Evolutionary conservation across 2,888 invertebrate species (phyloP), one percentile per base, ranked within the genome.

Genomic region (Chrysodeixis includens): DNA sequence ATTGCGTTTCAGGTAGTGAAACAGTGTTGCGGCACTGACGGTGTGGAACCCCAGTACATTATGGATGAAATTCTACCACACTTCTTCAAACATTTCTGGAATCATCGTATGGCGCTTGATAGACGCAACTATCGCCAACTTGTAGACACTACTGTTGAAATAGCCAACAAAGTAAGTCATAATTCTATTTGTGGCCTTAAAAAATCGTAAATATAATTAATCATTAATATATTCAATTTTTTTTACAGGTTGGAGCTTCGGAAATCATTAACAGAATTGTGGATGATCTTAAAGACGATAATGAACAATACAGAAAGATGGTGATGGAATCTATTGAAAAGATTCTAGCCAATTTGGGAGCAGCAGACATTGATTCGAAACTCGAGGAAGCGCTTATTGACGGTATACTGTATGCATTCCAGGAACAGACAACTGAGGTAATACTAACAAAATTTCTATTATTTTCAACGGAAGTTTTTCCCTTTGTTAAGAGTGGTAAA

Each of bases 261-360:
- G 99, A 99, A 96, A 99, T 99, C 74, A 99, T 99, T 69, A 99
- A 99, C 90, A 96, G 99, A 74, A 98, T 99, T 54, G 99, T 99
- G 0, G 99, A 99, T 85, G 99, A 99, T 93, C 95, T 99, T 65
- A 99, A 99, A 93, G 99, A 99, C 89, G 99, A 99, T 92, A 99
- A 99, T 89, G 99, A 99, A 91, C 99, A 99, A 88, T 99, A 99
- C 92, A 96, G 99, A 70, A 99, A 99, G 95, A 99, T 99, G 99
- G 99, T 99, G 2, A 99, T 99, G 99, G 99, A 99, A 92, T 99
- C 99, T 0, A 99, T 99, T 66, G 99, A 99, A 90, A 99, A 99
- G 93, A 99, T 99, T 66, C 98, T 99, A 96, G 98, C 98, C 4
- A 99, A 99, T 92, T 96, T 99, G 70, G 99, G 99, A 18, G 99